phyloP scores from a whole-genome alignment of 2,888 invertebrate genomes.

The Sphaerophoria rueppellii region DNA sequence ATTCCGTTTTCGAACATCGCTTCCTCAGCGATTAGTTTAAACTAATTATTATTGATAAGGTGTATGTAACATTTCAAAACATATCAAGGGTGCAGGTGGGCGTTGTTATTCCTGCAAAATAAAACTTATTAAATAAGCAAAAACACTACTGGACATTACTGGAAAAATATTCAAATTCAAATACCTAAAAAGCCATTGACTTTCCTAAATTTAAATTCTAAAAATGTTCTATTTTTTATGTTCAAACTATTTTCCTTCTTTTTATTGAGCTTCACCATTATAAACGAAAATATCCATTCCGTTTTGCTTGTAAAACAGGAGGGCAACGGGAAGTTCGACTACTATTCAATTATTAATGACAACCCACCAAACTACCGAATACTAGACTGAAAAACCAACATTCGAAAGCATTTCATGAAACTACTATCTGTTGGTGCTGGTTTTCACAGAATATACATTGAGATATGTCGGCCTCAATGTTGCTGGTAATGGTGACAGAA shows the following conservation, averaged over 20 bases:
- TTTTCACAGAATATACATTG: neutral
- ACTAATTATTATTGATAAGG: too few relatives aligned
- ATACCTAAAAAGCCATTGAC: neutral
- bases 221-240: neutral
- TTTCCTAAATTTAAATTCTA: neutral
- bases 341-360: slow-evolving; percentile 66
- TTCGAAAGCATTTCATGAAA: slow-evolving; percentile 46
- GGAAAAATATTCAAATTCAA: too few relatives aligned
- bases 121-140: too few relatives aligned
- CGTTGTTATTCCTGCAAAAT: too few relatives aligned
- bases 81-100: too few relatives aligned
- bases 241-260: slow-evolving; percentile 21
- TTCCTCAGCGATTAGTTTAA: too few relatives aligned
- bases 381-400: slow-evolving; percentile 20
- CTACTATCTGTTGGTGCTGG: neutral
- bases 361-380: neutral
- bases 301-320: neutral
- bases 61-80: too few relatives aligned
- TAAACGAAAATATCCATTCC: slow-evolving; percentile 31
- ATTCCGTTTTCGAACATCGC: too few relatives aligned
- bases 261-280: neutral
- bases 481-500: neutral
- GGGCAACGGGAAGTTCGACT: slow-evolving; percentile 30
- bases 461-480: neutral
- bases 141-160: too few relatives aligned